phyloP scores from a whole-genome alignment of 2,888 invertebrate genomes.

The Cantharis rustica region DNA sequence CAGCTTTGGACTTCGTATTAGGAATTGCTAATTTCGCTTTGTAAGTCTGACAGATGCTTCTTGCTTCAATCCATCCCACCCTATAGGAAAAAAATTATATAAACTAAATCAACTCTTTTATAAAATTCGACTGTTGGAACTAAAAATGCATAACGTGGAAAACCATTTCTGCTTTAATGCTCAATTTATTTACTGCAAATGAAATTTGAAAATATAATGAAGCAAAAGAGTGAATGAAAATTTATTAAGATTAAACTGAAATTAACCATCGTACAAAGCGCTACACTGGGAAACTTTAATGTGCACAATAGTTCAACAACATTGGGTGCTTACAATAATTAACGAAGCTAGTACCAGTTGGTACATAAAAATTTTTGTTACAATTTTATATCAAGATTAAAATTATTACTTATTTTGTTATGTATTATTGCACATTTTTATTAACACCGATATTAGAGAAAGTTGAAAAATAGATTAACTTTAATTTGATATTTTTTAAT shows the following conservation, averaged over 20 bases:
- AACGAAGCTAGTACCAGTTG: not conserved
- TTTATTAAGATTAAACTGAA: not conserved
- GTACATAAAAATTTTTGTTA: not conserved
- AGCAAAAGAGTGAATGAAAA: not conserved
- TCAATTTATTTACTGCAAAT: not conserved
- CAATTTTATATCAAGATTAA: not conserved
- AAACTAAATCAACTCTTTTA: not conserved
- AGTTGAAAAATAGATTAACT: not conserved
- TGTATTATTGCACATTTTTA: not conserved
- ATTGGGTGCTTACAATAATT: not conserved
- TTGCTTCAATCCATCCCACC: conserved; percentile 6
- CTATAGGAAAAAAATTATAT: not conserved
- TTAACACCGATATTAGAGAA: not conserved
- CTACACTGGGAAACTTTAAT: not conserved
- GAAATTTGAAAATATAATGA: not conserved
- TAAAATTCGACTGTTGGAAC: conserved; percentile 3
- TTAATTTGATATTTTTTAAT: not conserved
- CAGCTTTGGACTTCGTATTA: not conserved
- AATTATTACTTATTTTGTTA: not conserved
- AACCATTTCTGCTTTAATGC: not conserved
- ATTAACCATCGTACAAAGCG: not conserved
- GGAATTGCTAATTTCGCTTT: not conserved
- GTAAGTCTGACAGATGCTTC: not conserved
- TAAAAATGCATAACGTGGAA: not conserved
- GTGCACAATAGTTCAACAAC: not conserved